phyloP scores from a whole-genome alignment of 1,140 invertebrate species.

The Capitella teleta region DNA sequence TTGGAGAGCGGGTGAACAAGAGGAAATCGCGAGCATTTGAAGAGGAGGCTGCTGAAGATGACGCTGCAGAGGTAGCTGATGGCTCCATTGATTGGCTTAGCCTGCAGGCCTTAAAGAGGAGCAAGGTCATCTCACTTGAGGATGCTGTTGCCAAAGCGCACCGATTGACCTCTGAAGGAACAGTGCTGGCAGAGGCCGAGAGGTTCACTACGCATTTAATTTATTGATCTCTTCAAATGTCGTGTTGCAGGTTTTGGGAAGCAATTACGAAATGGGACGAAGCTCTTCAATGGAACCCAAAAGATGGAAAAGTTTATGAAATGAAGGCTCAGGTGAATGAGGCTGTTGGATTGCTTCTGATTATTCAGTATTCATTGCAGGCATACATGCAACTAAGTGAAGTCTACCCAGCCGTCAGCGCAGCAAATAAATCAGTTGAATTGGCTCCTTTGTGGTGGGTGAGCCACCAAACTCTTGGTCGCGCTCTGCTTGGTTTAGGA shows the following conservation, averaged over 20 bases:
- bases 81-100: conserved; percentile 32
- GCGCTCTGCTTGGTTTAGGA: too few species aligned
- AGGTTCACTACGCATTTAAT: conserved; percentile 19
- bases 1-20: conserved; percentile 22
- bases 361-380: conserved; percentile 12
- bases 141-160: conserved; percentile 29
- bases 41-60: conserved; percentile 21
- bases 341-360: neutral
- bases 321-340: conserved; percentile 34
- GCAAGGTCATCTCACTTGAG: conserved; percentile 24
- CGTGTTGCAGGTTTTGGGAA: conserved; percentile 31
- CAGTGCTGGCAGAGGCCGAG: conserved; percentile 29
- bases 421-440: conserved; percentile 31
- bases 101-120: conserved; percentile 21
- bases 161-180: conserved; percentile 31
- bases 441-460: too few species aligned
- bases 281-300: conserved; percentile 25
- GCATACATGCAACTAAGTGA: conserved; percentile 26
- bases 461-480: too few species aligned
- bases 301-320: conserved; percentile 26
- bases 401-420: conserved; percentile 26
- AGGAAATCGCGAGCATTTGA: conserved; percentile 20
- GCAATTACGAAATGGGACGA: conserved; percentile 37
- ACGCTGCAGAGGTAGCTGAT: conserved; percentile 16
- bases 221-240: neutral